These are phyloP conservation scores for Catonia carolina DNA, from an alignment of 2,888 invertebrate genomes.

Conservation along the genomic window DNA sequence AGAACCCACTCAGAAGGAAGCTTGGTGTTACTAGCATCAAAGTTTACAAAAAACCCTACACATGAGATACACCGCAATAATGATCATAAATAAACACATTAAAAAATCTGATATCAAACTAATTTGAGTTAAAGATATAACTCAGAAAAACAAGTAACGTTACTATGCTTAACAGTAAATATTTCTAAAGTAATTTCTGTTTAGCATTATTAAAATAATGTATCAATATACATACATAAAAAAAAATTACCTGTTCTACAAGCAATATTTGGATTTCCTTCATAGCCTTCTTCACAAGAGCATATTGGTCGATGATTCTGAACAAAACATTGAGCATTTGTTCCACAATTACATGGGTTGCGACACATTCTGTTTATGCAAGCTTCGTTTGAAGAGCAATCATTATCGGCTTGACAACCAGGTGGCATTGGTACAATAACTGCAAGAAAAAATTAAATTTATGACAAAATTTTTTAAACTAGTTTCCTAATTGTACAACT, in stretches of 20 bases:
- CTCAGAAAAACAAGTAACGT: too few relatives aligned
- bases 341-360: slow-evolving; percentile 82
- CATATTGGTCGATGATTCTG: slow-evolving; percentile 80
- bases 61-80: too few relatives aligned
- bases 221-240: not conserved
- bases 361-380: slow-evolving; percentile 81
- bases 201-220: slow-evolving; percentile 6
- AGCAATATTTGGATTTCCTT: slow-evolving; percentile 77
- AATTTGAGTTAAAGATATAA: too few relatives aligned
- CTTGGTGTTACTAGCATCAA: too few relatives aligned
- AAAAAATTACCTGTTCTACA: slow-evolving; percentile 53
- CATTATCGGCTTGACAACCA: slow-evolving; percentile 71
- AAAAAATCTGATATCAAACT: too few relatives aligned
- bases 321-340: slow-evolving; percentile 73
- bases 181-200: too few relatives aligned
- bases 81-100: too few relatives aligned
- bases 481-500: not conserved
- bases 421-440: slow-evolving; percentile 53
- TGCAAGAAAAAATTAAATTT: slow-evolving; percentile 27
- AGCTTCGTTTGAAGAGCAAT: slow-evolving; percentile 70
- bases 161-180: too few relatives aligned
- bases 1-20: too few relatives aligned
- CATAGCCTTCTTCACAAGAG: slow-evolving; percentile 74
- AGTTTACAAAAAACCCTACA: too few relatives aligned
- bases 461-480: not conserved